Conservation (phyloP, 2,797 vertebrate genomes). For the Falco concolor region DNA sequence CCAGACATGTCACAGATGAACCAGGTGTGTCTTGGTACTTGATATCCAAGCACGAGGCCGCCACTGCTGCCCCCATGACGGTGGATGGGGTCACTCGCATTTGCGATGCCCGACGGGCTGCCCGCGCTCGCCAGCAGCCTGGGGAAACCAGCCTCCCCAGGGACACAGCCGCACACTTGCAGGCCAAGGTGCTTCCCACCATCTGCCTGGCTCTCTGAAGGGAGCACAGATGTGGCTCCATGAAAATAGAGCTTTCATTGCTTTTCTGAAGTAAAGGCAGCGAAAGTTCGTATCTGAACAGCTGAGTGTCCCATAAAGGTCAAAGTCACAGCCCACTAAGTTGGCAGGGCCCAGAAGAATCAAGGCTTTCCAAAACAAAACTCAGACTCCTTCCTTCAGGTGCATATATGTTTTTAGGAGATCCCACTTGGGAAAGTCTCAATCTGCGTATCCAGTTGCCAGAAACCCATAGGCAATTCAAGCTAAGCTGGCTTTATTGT, state of each 20-base stretch:
- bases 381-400: background rate
- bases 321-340: background rate
- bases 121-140: background rate
- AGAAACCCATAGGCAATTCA: background rate
- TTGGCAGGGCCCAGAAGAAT: background rate
- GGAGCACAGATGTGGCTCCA: accelerated
- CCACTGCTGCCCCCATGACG: accelerated
- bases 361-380: background rate
- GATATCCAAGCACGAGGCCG: background rate
- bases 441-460: accelerated
- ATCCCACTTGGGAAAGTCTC: background rate
- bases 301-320: background rate
- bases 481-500: background rate
- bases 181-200: background rate
- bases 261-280: background rate
- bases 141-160: background rate
- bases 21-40: background rate
- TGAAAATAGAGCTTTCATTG: background rate
- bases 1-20: accelerated
- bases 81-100: background rate
- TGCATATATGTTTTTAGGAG: background rate
- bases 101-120: background rate
- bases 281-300: accelerated
- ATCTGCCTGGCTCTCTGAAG: background rate
- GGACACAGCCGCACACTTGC: accelerated